Percentiles rank a stretch among this genome's conserved stretches.
These are phyloP conservation scores for Crossocerus cetratus DNA, from an alignment of 2,888 invertebrate genomes.

Conservation along the genomic window DNA sequence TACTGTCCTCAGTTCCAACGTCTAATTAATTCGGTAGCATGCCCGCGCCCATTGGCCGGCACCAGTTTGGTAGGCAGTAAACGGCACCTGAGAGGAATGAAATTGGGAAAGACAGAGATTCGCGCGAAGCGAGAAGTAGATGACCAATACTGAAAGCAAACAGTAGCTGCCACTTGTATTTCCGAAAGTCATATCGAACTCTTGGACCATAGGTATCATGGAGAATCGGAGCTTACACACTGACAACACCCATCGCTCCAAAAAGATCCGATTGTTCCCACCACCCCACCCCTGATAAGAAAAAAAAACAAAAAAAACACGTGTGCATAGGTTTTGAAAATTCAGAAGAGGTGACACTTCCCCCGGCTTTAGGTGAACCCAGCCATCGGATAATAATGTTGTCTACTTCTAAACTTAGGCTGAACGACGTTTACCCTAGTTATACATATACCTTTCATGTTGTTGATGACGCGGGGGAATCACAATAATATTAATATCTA, in stretches of 20 bases:
- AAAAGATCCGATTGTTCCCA: background rate
- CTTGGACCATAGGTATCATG: background rate
- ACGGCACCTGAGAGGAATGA: too few species aligned
- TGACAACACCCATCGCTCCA: too few species aligned
- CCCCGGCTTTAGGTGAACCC: background rate
- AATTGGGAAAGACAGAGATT: too few species aligned
- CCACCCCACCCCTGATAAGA: background rate
- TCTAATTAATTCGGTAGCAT: too few species aligned
- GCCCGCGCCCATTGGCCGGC: too few species aligned
- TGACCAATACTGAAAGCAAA: too few species aligned
- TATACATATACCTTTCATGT: background rate
- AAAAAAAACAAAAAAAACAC: background rate
- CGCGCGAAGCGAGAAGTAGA: too few species aligned
- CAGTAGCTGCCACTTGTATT: too few species aligned
- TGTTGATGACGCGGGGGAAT: too few species aligned
- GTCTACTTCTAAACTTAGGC: background rate
- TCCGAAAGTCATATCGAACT: background rate
- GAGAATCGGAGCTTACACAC: too few species aligned
- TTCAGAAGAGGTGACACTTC: constrained; percentile 1
- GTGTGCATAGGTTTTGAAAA: background rate
- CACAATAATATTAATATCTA: background rate
- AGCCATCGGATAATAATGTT: constrained; percentile 2
- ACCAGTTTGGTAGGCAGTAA: too few species aligned
- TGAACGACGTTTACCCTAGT: constrained; percentile 9
- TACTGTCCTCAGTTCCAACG: too few species aligned